Evolutionary conservation across 2,797 vertebrate genomes (phyloP), one percentile per base, ranked within the genome.

Genomic region (Remorina albescens): DNA sequence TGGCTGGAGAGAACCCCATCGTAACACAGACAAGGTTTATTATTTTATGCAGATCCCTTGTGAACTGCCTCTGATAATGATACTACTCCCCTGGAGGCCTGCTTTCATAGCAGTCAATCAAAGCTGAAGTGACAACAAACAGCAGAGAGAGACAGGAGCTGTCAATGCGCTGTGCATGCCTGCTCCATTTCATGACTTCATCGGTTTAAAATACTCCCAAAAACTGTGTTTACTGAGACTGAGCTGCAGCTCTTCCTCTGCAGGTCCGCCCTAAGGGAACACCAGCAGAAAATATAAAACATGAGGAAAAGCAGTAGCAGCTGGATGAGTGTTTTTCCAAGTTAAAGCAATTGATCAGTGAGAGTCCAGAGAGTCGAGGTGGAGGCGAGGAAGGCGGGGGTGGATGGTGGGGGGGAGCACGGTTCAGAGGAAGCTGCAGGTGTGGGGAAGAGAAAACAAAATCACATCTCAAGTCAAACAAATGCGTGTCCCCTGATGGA

Each of bases 381-480:
- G 68, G 77, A 56, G 36, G 73, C 59, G 75, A 70, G 34, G 50
- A 56, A 49, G 46, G 32, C 39, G 82, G 53, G 76, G 61, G 71
- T n/a, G 58, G 56, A 23, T 53, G 76, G 13, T 8, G 66, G 70
- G 65, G 78, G 73, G 75, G 64, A 57, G 55, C 55, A 74, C 6
- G 80, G 83, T 75, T 86, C 79, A 88, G 89, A 94, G 93, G 91
- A 93, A 91, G 79, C 89, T 86, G 89, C 93, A 94, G 93, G 93
- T 95, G 94, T 91, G 92, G 88, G 83, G 88, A 91, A 92, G 92
- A 91, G 91, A 92, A 93, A 92, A 93, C 90, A 92, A 87, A 86
- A 92, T 92, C 91, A 90, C 89, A 92, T 80, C 85, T 87, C 91
- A 93, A 92, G 93, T 94, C 90, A 93, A 92, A 91, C 91, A 89